These are phyloP conservation scores for Caligus rogercresseyi DNA, from an alignment of 1,140 invertebrate genomes.

Conservation along the genomic window DNA sequence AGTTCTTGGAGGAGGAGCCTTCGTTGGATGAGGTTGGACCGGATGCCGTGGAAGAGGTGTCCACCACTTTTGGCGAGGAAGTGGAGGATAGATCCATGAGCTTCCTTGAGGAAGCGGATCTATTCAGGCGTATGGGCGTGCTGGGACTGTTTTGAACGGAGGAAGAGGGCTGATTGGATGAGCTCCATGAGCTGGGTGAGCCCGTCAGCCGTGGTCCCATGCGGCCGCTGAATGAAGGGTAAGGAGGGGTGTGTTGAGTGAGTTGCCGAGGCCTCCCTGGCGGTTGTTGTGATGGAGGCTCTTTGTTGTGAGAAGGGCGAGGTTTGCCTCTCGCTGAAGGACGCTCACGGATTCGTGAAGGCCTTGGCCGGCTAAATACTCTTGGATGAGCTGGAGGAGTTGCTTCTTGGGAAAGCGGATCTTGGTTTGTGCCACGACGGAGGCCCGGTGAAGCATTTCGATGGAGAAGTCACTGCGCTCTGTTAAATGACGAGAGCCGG, in stretches of 20 bases:
- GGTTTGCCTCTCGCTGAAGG: slow-evolving; percentile 54
- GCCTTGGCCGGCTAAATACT: slow-evolving; percentile 62
- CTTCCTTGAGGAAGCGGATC: no score
- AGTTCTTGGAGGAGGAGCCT: slow-evolving; percentile 26
- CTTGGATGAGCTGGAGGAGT: slow-evolving; percentile 72
- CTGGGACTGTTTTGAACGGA: not conserved
- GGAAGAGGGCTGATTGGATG: not conserved
- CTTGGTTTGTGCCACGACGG: slow-evolving; percentile 83
- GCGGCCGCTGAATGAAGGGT: no score
- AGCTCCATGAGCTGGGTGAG: not conserved
- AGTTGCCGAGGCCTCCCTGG: no score
- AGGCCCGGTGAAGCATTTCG: slow-evolving; percentile 41
- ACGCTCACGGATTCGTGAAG: slow-evolving; percentile 46
- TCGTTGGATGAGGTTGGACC: slow-evolving; percentile 31
- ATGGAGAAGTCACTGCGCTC: slow-evolving; percentile 17
- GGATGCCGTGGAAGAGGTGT: slow-evolving; percentile 25
- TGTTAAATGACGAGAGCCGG: slow-evolving; percentile 6
- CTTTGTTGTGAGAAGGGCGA: slow-evolving; percentile 28
- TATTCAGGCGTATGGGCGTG: not conserved
- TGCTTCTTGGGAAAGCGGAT: slow-evolving; percentile 86
- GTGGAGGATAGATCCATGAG: no score
- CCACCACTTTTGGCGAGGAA: slow-evolving; percentile 6
- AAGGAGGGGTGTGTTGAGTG: no score
- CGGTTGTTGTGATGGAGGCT: slow-evolving; percentile 26
- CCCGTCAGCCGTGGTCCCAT: no score